Evolutionary conservation across 2,113 vertebrate species (phyloP).

Genomic region (Notiomystis cincta): DNA sequence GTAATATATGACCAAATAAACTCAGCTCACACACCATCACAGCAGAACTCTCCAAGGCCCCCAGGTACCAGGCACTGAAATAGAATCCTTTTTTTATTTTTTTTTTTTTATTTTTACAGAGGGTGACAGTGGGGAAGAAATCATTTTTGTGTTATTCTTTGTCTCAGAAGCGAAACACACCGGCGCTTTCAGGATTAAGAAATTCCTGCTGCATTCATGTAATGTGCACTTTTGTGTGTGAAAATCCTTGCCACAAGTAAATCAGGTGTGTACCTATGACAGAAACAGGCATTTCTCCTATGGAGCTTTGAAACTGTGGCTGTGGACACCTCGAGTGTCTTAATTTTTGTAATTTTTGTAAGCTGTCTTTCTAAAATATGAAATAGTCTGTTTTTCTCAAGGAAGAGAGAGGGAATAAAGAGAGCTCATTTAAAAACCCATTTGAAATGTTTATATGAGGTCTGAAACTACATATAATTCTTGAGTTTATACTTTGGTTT

Average conservation of each 20-base stretch:
- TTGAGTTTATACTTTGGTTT: neutral
- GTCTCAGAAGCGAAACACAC: neutral
- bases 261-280: neutral
- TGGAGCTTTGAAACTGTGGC: neutral
- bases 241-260: neutral
- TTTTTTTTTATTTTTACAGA: neutral
- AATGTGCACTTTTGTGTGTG: fast-evolving
- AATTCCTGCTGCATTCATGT: fast-evolving
- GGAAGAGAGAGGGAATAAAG: neutral
- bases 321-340: fast-evolving
- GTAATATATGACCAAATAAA: constrained; percentile 40
- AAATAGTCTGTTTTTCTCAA: neutral
- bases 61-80: neutral
- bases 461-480: neutral
- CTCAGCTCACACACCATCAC: neutral
- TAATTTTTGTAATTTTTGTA: neutral
- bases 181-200: fast-evolving
- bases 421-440: neutral
- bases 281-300: neutral
- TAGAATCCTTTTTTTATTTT: neutral
- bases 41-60: neutral
- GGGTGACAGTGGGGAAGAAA: neutral
- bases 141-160: neutral
- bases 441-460: neutral
- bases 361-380: neutral